Conservation (phyloP, 2,888 invertebrate genomes). For the Stenurella melanura region DNA sequence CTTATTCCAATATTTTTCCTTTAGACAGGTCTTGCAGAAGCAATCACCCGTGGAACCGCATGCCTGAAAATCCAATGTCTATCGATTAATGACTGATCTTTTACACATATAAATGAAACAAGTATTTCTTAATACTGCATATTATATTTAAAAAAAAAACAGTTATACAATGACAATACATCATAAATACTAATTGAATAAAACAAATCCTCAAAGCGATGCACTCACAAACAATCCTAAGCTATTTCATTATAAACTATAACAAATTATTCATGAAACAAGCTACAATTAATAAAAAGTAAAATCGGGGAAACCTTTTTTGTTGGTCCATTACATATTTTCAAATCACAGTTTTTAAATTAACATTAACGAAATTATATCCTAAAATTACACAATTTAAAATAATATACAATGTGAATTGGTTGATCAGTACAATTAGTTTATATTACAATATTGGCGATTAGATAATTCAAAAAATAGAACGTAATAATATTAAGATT, state of each 20-base stretch:
- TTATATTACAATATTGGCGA: slow-evolving; percentile 18
- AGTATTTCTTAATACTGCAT: slow-evolving; percentile 42
- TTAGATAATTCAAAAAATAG: slow-evolving; percentile 27
- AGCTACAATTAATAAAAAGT: slow-evolving; percentile 49
- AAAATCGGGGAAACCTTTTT: slow-evolving; percentile 33
- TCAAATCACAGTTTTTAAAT: slow-evolving; percentile 57
- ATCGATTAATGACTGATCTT: too few relatives aligned
- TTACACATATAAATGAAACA: neutral
- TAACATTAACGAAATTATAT: slow-evolving; percentile 45
- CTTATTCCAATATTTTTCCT: too few relatives aligned
- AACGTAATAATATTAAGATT: slow-evolving; percentile 36
- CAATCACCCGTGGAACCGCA: too few relatives aligned
- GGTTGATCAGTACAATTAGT: slow-evolving; percentile 50
- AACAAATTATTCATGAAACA: slow-evolving; percentile 41
- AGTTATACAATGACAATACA: slow-evolving; percentile 51
- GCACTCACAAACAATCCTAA: slow-evolving; percentile 36
- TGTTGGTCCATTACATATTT: slow-evolving; percentile 52
- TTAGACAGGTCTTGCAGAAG: too few relatives aligned
- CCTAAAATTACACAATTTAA: slow-evolving; percentile 46
- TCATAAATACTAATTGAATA: slow-evolving; percentile 39
- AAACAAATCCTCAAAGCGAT: slow-evolving; percentile 36
- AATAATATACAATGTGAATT: slow-evolving; percentile 48
- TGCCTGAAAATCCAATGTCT: too few relatives aligned
- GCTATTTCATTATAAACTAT: slow-evolving; percentile 16
- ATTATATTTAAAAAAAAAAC: slow-evolving; percentile 48